These are phyloP conservation scores for Chloropsis hardwickii DNA, from an alignment of 2,113 vertebrate genomes.

Conservation along the genomic window DNA sequence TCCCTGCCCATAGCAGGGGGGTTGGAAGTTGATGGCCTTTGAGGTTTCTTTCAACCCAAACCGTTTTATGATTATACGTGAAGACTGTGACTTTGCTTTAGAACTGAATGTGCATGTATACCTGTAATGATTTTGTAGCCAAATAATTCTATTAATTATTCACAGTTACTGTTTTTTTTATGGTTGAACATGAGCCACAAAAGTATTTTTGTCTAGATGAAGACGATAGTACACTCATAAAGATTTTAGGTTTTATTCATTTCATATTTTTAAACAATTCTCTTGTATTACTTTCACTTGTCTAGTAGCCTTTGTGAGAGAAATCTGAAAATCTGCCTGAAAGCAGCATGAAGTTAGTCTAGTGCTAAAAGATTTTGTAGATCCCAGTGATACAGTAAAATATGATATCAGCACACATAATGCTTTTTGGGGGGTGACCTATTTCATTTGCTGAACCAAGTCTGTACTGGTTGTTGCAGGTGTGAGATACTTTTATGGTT, in stretches of 20 bases:
- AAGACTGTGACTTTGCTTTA: not conserved
- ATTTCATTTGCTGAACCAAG: not conserved
- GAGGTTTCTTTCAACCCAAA: not conserved
- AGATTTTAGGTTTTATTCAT: not conserved
- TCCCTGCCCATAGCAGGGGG: not conserved
- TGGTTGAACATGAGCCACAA: not conserved
- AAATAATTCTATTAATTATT: not conserved
- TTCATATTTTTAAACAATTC: not conserved
- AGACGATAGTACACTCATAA: not conserved
- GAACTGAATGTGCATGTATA: not conserved
- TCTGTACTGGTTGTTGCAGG: not conserved
- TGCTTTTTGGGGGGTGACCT: not conserved
- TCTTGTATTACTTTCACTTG: not conserved
- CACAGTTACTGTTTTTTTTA: not conserved
- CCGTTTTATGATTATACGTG: not conserved
- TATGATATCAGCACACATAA: not conserved
- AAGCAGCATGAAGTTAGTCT: not conserved
- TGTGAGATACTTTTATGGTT: not conserved
- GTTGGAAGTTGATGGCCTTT: not conserved
- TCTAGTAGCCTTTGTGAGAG: not conserved
- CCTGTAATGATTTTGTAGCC: not conserved
- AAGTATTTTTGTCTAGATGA: not conserved
- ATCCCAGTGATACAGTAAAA: not conserved
- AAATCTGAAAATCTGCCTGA: not conserved
- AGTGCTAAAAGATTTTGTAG: not conserved